These are phyloP conservation scores for Sinonovacula constricta DNA, from an alignment of 1,140 invertebrate genomes.

Conservation along the genomic window DNA sequence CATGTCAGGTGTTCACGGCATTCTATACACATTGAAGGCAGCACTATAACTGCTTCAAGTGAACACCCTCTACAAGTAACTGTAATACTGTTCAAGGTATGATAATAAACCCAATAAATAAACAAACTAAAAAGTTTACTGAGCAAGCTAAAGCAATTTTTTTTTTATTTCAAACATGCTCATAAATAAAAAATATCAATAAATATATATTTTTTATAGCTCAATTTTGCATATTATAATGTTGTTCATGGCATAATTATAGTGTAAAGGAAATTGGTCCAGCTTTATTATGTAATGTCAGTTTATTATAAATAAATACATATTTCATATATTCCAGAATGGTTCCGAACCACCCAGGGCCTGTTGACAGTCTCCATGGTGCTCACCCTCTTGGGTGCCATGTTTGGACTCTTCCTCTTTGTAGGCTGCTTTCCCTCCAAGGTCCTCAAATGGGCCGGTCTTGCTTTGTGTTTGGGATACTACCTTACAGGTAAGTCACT, in stretches of 20 bases:
- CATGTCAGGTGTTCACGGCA: background rate
- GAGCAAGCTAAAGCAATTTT: too few relatives aligned
- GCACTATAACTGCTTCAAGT: background rate
- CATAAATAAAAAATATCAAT: background rate
- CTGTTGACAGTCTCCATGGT: conserved; percentile 29
- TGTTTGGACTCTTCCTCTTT: conserved; percentile 25
- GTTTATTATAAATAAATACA: background rate
- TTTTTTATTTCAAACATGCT: too few relatives aligned
- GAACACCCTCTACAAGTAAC: background rate
- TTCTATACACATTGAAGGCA: background rate
- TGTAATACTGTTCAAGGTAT: background rate
- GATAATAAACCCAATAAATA: background rate
- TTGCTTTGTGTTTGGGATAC: conserved; percentile 5
- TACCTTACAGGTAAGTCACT: conserved; percentile 36
- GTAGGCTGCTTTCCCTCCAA: conserved; percentile 21
- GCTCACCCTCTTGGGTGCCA: background rate
- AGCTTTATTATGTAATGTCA: background rate
- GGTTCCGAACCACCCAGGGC: conserved; percentile 37
- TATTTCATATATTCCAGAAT: conserved; percentile 23
- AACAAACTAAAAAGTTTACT: background rate
- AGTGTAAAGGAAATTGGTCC: background rate
- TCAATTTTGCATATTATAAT: background rate
- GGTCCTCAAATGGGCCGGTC: conserved; percentile 6
- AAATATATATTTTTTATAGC: background rate
- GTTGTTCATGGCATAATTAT: background rate